phyloP scores from a whole-genome alignment of 2,113 vertebrate genomes.

The Psophia crepitans region DNA sequence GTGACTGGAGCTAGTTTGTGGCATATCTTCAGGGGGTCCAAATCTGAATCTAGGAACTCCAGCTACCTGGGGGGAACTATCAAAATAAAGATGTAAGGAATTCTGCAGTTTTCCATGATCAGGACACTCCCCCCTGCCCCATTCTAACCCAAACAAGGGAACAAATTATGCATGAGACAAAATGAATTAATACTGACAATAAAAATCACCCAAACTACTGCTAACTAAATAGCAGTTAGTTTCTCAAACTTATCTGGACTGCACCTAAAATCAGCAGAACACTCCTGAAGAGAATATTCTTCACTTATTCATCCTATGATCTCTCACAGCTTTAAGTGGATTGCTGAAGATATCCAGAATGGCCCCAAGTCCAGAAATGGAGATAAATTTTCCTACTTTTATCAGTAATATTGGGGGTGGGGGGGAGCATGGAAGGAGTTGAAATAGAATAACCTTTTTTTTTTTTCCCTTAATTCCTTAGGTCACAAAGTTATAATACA shows the following conservation, averaged over 20 bases:
- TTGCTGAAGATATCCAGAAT: not conserved
- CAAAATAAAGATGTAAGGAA: not conserved
- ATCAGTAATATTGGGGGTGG: not conserved
- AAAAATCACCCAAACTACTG: not conserved
- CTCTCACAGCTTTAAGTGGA: not conserved
- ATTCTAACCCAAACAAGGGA: not conserved
- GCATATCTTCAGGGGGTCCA: conserved; percentile 87
- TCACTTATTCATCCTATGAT: not conserved
- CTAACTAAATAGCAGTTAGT: not conserved
- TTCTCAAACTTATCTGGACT: not conserved
- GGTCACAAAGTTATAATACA: not conserved
- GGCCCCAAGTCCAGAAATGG: accelerated
- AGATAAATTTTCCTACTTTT: not conserved
- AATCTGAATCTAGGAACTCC: conserved; percentile 91
- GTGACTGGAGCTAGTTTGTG: conserved; percentile 89
- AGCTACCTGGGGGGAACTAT: conserved; percentile 91
- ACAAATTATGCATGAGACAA: not conserved
- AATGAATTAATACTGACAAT: not conserved
- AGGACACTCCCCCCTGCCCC: too few relatives aligned
- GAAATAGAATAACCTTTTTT: not conserved
- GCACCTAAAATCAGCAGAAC: not conserved
- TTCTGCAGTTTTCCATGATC: not conserved
- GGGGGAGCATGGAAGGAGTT: accelerated
- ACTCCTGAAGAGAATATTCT: not conserved
- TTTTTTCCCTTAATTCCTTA: not conserved